Conservation (phyloP, 2,888 invertebrate species). For the Lucinisca nassula region DNA sequence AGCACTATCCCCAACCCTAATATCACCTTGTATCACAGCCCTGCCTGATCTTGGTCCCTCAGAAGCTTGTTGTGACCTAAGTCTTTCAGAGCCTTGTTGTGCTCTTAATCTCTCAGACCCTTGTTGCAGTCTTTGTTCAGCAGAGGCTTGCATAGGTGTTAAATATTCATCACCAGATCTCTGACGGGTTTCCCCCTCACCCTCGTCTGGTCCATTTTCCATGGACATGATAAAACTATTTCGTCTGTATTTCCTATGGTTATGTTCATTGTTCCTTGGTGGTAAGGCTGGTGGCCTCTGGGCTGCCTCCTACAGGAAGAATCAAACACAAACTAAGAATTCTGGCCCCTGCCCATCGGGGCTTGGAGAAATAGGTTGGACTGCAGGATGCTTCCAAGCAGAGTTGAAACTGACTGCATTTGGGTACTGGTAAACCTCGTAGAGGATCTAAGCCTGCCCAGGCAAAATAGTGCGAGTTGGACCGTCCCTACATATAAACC, state of each 20-base stretch:
- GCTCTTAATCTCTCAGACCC: not conserved
- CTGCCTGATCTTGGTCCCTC: not conserved
- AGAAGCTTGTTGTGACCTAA: constrained; percentile 13
- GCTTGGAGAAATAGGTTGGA: too few species aligned
- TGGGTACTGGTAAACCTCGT: too few species aligned
- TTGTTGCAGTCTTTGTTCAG: constrained; percentile 56
- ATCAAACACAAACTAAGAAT: too few species aligned
- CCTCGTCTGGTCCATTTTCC: constrained; percentile 60
- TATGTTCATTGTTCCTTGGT: constrained; percentile 65
- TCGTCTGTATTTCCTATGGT: constrained; percentile 69
- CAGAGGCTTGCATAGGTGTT: constrained; percentile 48
- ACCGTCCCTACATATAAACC: too few species aligned
- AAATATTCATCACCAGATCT: constrained; percentile 48
- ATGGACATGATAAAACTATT: constrained; percentile 75
- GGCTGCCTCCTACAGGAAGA: constrained; percentile 61
- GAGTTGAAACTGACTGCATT: too few species aligned
- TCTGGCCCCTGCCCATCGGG: too few species aligned
- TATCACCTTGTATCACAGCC: not conserved
- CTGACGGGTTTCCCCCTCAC: not conserved
- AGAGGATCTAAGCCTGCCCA: too few species aligned
- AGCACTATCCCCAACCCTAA: not conserved
- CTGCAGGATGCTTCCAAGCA: too few species aligned
- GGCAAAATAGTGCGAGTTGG: too few species aligned
- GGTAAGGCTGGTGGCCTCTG: constrained; percentile 68
- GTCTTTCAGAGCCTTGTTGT: not conserved